Conservation (phyloP, 2,113 vertebrate species). For the Bubo scandiacus region DNA sequence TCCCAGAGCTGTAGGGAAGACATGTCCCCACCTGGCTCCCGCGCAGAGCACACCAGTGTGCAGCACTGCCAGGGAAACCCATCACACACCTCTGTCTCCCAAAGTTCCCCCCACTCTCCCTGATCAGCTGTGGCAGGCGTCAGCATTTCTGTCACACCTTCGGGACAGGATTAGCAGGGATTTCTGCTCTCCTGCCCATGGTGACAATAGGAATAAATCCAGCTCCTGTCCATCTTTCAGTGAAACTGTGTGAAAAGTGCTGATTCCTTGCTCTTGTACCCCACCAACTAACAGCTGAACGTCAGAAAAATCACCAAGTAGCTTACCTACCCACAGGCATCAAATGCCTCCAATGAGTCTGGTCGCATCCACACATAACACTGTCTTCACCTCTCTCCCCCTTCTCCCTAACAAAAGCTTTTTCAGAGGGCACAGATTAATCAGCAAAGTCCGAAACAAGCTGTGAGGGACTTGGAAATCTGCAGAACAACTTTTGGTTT, state of each 20-base stretch:
- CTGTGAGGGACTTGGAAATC: not conserved
- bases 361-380: not conserved
- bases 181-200: not conserved
- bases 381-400: not conserved
- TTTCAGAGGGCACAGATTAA: not conserved
- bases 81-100: not conserved
- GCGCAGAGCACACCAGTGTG: not conserved
- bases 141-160: not conserved
- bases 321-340: not conserved
- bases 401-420: not conserved
- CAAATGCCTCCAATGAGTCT: fast-evolving
- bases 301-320: not conserved
- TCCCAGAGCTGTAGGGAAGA: not conserved
- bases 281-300: not conserved
- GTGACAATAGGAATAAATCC: not conserved
- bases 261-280: not conserved
- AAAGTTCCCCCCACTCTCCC: not conserved
- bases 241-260: not conserved
- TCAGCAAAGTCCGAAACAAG: not conserved
- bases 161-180: not conserved
- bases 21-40: not conserved
- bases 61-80: not conserved
- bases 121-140: fast-evolving
- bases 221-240: not conserved
- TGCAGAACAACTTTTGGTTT: not conserved